These are phyloP conservation scores for Carollia perspicillata DNA, from an alignment of 2,113 vertebrate genomes.

Conservation along the genomic window DNA sequence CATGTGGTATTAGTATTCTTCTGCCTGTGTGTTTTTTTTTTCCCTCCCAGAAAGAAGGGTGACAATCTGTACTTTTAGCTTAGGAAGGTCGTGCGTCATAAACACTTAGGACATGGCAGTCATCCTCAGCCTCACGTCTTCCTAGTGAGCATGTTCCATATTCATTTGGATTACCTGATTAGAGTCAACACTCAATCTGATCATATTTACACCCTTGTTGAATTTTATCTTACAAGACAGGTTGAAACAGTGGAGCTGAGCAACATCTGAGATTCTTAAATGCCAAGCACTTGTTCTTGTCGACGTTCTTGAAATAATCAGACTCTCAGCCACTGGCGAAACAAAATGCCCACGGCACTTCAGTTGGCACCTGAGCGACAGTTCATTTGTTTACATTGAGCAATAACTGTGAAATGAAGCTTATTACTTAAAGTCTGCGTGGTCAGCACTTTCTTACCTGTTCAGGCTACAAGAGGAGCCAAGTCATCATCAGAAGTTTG, in stretches of 20 bases:
- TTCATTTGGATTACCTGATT: neutral
- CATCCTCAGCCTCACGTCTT: neutral
- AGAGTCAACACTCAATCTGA: neutral
- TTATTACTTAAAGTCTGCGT: neutral
- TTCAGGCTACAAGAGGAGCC: neutral
- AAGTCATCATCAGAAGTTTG: neutral
- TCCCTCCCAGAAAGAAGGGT: neutral
- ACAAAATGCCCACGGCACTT: neutral
- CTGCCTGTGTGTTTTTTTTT: neutral
- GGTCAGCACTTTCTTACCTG: constrained; percentile 6
- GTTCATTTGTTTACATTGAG: neutral
- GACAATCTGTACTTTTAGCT: neutral
- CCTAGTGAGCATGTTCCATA: neutral
- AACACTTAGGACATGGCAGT: neutral
- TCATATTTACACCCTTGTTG: neutral
- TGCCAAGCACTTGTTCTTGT: neutral
- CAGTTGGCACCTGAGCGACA: neutral
- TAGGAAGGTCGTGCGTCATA: neutral
- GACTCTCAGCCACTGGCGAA: neutral
- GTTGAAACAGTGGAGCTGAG: too few relatives aligned
- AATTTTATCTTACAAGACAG: neutral
- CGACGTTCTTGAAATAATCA: neutral
- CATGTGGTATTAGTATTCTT: neutral
- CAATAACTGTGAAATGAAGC: neutral
- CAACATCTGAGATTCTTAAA: neutral